A percentile compares a stretch with the other conserved stretches of the same genome.
These are phyloP conservation scores for Drosophila micromelanica DNA, from an alignment of 1,140 invertebrate genomes.

Conservation along the genomic window DNA sequence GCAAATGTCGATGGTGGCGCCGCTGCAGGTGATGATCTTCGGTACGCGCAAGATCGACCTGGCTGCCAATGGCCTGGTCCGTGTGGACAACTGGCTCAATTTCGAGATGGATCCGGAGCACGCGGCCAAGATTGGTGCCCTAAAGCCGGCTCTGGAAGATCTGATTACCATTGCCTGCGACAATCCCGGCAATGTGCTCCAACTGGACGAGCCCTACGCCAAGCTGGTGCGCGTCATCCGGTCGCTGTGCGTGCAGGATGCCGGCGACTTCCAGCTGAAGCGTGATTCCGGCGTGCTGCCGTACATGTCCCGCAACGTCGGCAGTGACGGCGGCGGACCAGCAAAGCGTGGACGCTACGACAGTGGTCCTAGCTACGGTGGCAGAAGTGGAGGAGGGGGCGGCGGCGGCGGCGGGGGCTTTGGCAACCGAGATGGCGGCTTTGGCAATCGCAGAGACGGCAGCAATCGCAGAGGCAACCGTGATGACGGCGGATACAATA, in stretches of 20 bases:
- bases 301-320: conserved; percentile 73
- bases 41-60: conserved; percentile 94
- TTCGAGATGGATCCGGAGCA: conserved; percentile 91
- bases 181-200: conserved; percentile 90
- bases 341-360: conserved; percentile 55
- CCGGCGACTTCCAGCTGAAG: conserved; percentile 89
- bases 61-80: conserved; percentile 89
- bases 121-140: conserved; percentile 92
- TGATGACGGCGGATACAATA: neutral
- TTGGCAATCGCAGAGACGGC: neutral
- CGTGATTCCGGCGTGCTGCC: conserved; percentile 84
- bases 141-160: conserved; percentile 94
- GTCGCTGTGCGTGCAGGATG: conserved; percentile 89
- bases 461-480: neutral
- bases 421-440: neutral
- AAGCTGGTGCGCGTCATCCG: conserved; percentile 88
- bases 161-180: conserved; percentile 91
- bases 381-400: conserved; percentile 25
- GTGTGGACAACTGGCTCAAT: conserved; percentile 96
- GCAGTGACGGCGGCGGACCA: conserved; percentile 28
- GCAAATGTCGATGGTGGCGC: conserved; percentile 98
- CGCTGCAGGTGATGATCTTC: conserved; percentile 96
- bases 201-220: conserved; percentile 86
- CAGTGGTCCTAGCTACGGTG: conserved; percentile 15
- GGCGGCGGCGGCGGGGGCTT: conserved; percentile 17